phyloP scores from a whole-genome alignment of 2,113 vertebrate species.

The Neolamprologus devosi region DNA sequence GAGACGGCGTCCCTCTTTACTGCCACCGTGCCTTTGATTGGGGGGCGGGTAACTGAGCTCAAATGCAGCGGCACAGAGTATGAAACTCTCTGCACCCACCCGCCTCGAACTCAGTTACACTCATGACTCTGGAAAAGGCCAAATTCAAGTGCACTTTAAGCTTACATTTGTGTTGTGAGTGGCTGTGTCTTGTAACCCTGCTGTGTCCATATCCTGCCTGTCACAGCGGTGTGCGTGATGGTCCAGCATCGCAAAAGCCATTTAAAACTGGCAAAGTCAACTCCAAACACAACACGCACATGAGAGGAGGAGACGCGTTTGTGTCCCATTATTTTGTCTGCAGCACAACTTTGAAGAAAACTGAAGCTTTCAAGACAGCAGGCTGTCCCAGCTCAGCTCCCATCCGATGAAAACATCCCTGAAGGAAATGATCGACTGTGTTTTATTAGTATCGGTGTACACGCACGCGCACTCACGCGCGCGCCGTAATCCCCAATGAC shows the following conservation, averaged over 20 bases:
- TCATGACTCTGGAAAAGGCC: not conserved
- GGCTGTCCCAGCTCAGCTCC: not conserved
- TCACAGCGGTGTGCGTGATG: slow-evolving; percentile 12
- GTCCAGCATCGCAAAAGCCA: not conserved
- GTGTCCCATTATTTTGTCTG: not conserved
- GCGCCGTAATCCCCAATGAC: slow-evolving; percentile 64
- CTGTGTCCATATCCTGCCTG: slow-evolving; percentile 61
- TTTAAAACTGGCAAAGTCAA: not conserved
- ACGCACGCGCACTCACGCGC: not conserved
- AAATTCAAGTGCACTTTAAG: not conserved
- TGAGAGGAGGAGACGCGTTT: accelerated
- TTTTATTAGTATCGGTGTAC: not conserved
- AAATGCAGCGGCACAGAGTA: not conserved
- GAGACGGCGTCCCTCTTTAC: not conserved
- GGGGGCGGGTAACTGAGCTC: not conserved
- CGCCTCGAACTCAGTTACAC: not conserved
- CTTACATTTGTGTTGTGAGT: not conserved
- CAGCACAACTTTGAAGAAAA: not conserved
- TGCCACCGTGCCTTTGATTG: slow-evolving; percentile 3
- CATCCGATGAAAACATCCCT: not conserved
- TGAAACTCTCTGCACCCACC: not conserved
- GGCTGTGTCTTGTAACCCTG: not conserved
- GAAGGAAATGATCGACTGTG: not conserved
- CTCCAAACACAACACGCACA: not conserved
- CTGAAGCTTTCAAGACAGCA: not conserved